These are phyloP conservation scores for Teinopalpus imperialis DNA, from an alignment of 2,888 invertebrate genomes.

Conservation along the genomic window DNA sequence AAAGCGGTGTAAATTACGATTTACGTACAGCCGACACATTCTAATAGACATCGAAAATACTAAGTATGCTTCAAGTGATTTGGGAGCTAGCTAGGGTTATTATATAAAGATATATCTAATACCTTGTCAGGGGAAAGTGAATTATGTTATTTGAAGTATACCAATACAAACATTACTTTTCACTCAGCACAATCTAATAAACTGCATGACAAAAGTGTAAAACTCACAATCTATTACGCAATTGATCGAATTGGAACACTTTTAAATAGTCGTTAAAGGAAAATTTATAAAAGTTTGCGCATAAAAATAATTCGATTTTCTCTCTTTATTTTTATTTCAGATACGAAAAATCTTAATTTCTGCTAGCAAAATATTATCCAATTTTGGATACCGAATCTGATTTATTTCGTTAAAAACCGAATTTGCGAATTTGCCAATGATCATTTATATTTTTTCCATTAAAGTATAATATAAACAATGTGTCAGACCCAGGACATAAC, in stretches of 20 bases:
- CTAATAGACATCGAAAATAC: conserved; percentile 13
- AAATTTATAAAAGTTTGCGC: neutral
- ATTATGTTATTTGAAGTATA: conserved; percentile 6
- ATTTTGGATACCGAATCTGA: no score
- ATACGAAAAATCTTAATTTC: no score
- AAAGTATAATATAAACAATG: no score
- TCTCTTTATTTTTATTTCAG: no score
- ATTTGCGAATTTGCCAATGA: no score
- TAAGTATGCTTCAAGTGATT: conserved; percentile 3
- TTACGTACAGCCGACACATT: neutral
- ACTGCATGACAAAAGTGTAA: conserved; percentile 4
- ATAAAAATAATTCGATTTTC: conserved; percentile 4
- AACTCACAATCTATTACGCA: no score
- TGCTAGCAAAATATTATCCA: no score
- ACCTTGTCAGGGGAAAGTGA: conserved; percentile 23
- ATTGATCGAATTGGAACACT: no score
- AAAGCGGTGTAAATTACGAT: conserved; percentile 12
- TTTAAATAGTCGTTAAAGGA: no score
- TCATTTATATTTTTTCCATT: no score
- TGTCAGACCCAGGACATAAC: no score
- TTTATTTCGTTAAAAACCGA: no score
- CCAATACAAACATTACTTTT: neutral
- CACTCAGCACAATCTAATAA: conserved; percentile 10
- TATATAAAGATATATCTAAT: conserved; percentile 15
- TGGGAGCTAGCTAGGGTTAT: conserved; percentile 1